Percentiles rank a stretch among this genome's conserved stretches.
Conservation (phyloP, 2,113 vertebrate genomes). For the Lepisosteus osseus region DNA sequence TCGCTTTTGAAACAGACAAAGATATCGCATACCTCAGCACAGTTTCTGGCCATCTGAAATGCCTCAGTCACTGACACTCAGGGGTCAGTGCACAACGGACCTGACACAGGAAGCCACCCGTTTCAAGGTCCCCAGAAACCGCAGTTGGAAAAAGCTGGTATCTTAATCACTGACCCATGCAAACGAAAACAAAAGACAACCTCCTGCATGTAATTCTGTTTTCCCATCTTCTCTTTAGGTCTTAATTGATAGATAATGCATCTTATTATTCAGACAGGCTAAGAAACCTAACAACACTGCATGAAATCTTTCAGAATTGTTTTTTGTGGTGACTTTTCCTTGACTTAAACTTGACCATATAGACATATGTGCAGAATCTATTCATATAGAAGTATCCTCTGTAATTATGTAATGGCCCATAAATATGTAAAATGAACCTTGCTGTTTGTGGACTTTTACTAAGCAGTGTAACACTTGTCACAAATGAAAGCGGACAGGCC, state of each 20-base stretch:
- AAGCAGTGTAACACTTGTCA: conserved; percentile 9
- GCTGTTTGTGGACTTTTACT: conserved; percentile 27
- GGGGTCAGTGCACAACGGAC: not conserved
- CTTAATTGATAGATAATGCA: too few relatives aligned
- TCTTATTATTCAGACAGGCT: not conserved
- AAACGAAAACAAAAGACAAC: not conserved
- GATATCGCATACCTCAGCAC: not conserved
- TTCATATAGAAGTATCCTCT: conserved; percentile 44
- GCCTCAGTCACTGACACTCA: not conserved
- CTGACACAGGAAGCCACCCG: not conserved
- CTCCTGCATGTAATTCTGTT: not conserved
- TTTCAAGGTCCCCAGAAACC: not conserved
- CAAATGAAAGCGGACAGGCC: not conserved
- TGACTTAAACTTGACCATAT: conserved; percentile 34
- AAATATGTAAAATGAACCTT: conserved; percentile 55
- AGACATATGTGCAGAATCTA: conserved; percentile 50
- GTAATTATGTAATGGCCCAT: conserved; percentile 55
- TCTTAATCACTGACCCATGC: not conserved
- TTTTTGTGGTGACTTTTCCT: conserved; percentile 24
- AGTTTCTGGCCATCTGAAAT: not conserved
- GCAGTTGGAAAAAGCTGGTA: not conserved
- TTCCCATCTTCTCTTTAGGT: too few relatives aligned
- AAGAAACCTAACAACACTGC: not conserved
- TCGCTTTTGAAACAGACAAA: not conserved
- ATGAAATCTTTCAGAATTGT: not conserved